Evolutionary conservation across 2,797 vertebrate genomes (phyloP), one percentile per base, ranked within the genome.

Genomic region (Peromyscus nudipes): DNA sequence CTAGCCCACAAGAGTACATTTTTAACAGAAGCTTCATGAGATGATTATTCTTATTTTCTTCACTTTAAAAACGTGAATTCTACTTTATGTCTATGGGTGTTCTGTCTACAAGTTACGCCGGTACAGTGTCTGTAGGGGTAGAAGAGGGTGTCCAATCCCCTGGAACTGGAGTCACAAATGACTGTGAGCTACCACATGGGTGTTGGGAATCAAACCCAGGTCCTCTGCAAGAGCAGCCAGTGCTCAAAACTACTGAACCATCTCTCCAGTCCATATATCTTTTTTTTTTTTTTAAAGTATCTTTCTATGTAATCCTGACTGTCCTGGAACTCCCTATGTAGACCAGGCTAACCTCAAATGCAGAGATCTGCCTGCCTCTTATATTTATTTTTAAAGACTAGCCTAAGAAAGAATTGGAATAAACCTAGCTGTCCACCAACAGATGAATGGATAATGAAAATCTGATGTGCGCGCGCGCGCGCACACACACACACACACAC

Each of bases 41-140:
- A 65, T 27, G 52, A 95, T 88, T 65, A 84, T 16, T 73, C 57
- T 64, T 87, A 46, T 81, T 86, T 92, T 92, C 93, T 46, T 79
- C 27, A 55, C 40, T 55, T 73, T 40, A 73, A 73, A 73, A 73
- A 3, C 21, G 2, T 73, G 25, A 75, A 84, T 46, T 65, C 17
- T 84, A 64, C 46, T 65, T 46, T 65, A 46, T 84, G 40, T 65
- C 40, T 46, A 31, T 84, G 62, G 29, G 62, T 65, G 60, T 84
- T 84, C 10, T 49, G 6, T 7, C 40, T 46, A 49, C 40, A 65
- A 84, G 40, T 84, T 49, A 49, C 34, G 6, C 19, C 19, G 9
- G 10, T 23, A 49, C 40, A n/a, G 62, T 34, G 29, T 6, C 31
- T 84, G 29, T 1, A 14, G 62, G 31, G 31, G 3, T 62, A 84